Base-by-base conservation (phyloP, 2,888 invertebrate species). In the Epinotia bilunana region DNA sequence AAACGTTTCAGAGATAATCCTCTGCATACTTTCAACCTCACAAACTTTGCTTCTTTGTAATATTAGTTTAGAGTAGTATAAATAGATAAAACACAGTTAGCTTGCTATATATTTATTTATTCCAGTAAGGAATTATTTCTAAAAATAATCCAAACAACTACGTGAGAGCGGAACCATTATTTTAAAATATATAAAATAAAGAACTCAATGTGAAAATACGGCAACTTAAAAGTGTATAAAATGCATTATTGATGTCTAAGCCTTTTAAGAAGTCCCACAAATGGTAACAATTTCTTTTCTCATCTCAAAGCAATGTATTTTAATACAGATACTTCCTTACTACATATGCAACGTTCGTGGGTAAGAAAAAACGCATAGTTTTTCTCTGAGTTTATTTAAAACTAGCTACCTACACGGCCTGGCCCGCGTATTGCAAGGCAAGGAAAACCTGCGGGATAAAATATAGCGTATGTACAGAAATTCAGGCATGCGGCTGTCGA, bases 161-260 rank as follows among this genome's bases (percentile, higher is more conserved):
- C 6, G 23, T 68, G 57, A 13, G 43, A 68, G 43, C 68, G 43
- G 23, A 68, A 58, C 68, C 43, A 57, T 68, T 46, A 68, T n/a
- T 12, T 16, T 11, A 16, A 12, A 65, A 23, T 28, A 6, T 64
- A n/a, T n/a, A 7, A 53, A 6, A 53, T n/a, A 6, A 2, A 53
- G 57, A 33, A 43, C 16, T 43, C 39, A 16, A 57, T 58, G 16
- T 39, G 20, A 67, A 68, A 58, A 3, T 43, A 58, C 68, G 58
- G 68, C 39, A 23, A 23, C 12, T 16, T 43, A 43, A 43, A 58
- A 23, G 58, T 16, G 57, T 13, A 16, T 16, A 18, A 39, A 58
- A 68, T 68, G 23, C 68, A 68, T 68, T 68, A 68, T 68, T 68
- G 16, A 68, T 68, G 68, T 68, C 16, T 43, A 68, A 43, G 13